Base-by-base conservation (phyloP, 2,888 invertebrate species). In the Sabellastarte sp. region DNA sequence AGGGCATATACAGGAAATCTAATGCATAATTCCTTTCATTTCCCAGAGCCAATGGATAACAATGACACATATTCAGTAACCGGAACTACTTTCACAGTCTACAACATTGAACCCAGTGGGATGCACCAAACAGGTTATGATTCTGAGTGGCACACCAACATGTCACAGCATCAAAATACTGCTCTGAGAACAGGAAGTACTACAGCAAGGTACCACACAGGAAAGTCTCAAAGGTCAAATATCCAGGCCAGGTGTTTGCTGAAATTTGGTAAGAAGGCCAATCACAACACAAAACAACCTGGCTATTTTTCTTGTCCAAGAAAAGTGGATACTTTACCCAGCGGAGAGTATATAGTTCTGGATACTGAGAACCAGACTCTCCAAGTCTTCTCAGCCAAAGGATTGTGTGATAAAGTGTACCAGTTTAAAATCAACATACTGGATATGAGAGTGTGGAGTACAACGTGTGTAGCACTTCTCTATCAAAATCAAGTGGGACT, bases 331-430 rank as follows among this genome's bases (percentile, higher is more conserved):
- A 24, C 41, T 5, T 41, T 59, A 15, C 41, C 32, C 26, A 41
- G 28, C 24, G 41, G 41, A 5, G 59, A 59, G 20, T 20, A 41
- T 3, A 26, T 29, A 5, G 24, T 59, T 24, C 59, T 59, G 32
- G 59, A 59, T 28, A 20, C 33, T 3, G 59, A 41, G 24, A 59
- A 59, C 28, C 28, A 41, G 15, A 59, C 59, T 4, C 28, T 59
- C 5, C 59, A 59, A 26, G 5, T 59, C 4, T 41, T 41, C 59
- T 5, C n/a, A 5, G 15, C 10, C 5, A 59, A 24, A 26, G 59
- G 59, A 5, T 15, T 24, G 24, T 59, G 59, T 26, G 41, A 59
- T 5, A 59, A 59, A 26, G 41, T 59, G n/a, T 59, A 59, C 41
- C n/a, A 32, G 15, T 59, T 59, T 26, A 20, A 32, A 26, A 20